phyloP scores from a whole-genome alignment of 2,113 vertebrate genomes.

The Rhinoptilus africanus region DNA sequence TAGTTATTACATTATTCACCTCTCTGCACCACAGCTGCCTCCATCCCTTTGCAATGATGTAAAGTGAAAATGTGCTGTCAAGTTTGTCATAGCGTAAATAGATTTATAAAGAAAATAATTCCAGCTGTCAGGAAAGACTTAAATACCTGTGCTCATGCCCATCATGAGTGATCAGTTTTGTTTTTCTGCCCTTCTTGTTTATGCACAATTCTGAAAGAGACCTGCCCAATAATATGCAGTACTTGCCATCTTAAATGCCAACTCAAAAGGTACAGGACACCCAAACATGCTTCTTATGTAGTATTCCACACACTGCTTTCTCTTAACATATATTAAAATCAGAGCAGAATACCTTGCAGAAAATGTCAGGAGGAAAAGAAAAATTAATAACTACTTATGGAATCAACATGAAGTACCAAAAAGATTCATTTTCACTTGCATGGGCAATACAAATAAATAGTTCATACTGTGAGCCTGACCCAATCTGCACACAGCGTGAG shows the following conservation, averaged over 20 bases:
- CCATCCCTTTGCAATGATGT: background rate
- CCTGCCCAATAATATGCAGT: background rate
- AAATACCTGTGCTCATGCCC: background rate
- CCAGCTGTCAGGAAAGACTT: background rate
- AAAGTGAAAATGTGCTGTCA: slow-evolving; percentile 38
- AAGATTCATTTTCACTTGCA: background rate
- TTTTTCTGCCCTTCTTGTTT: background rate
- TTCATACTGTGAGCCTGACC: background rate
- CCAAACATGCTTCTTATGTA: background rate
- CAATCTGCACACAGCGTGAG: background rate
- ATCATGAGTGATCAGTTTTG: background rate
- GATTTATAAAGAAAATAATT: slow-evolving; percentile 33
- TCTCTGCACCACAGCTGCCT: background rate
- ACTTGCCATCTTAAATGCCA: background rate
- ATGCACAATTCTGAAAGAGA: background rate
- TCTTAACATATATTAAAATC: background rate
- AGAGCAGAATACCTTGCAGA: background rate
- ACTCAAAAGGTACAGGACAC: background rate
- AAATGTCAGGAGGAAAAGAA: background rate
- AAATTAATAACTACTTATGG: background rate
- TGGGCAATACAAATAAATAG: background rate
- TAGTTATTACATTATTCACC: slow-evolving; percentile 10
- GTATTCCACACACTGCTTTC: background rate
- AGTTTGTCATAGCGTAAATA: background rate
- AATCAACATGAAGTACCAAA: background rate